A percentile compares a stretch with the other conserved stretches of the same genome.
Conservation (phyloP, 1,140 invertebrate species). For the Drosophila persimilis region DNA sequence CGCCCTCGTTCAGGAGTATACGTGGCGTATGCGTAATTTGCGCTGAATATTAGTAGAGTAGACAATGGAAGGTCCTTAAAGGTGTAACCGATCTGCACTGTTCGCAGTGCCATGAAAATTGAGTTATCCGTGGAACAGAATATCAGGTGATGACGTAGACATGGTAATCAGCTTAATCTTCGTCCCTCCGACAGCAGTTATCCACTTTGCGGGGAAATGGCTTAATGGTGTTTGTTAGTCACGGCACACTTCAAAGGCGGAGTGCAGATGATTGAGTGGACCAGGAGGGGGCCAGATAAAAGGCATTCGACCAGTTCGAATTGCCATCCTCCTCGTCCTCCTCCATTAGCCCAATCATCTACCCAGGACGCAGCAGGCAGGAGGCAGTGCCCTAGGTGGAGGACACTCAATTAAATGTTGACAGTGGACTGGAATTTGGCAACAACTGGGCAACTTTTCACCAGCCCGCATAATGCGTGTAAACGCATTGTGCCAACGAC, state of each 20-base stretch:
- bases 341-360: conserved; percentile 63
- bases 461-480: conserved; percentile 13
- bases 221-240: too few relatives aligned
- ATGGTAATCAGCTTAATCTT: too few relatives aligned
- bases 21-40: too few relatives aligned
- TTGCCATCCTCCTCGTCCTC: conserved; percentile 11
- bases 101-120: too few relatives aligned
- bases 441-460: conserved; percentile 50
- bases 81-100: too few relatives aligned
- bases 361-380: conserved; percentile 1
- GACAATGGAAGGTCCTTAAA: too few relatives aligned
- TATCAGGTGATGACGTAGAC: too few relatives aligned
- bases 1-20: not conserved
- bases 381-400: conserved; percentile 21
- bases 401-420: conserved; percentile 60
- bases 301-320: conserved; percentile 23
- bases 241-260: not conserved
- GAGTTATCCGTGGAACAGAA: too few relatives aligned
- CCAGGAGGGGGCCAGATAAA: conserved; percentile 15
- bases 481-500: not conserved
- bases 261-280: too few relatives aligned
- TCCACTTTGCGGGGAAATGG: too few relatives aligned
- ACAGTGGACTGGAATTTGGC: conserved; percentile 23
- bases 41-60: too few relatives aligned
- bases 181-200: too few relatives aligned